These are phyloP conservation scores for Tachina lurida DNA, from an alignment of 2,888 invertebrate species.

Conservation along the genomic window DNA sequence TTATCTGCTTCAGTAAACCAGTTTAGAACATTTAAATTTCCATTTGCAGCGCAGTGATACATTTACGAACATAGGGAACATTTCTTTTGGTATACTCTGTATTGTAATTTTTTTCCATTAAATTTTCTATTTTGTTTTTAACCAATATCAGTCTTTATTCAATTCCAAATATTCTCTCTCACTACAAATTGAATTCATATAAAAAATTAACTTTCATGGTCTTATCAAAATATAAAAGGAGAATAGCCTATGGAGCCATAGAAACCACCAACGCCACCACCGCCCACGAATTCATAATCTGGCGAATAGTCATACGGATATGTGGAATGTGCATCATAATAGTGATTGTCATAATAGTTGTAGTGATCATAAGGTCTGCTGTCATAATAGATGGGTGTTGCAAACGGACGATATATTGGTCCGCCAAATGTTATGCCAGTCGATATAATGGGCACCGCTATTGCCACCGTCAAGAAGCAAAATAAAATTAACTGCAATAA, in stretches of 20 bases:
- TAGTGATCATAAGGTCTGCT: slow-evolving; percentile 53
- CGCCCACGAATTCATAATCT: slow-evolving; percentile 49
- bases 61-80: no score
- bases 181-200: slow-evolving; percentile 33
- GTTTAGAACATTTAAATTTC: no score
- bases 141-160: slow-evolving; percentile 61
- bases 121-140: background rate
- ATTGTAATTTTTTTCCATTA: no score
- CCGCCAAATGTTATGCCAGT: slow-evolving; percentile 67
- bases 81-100: no score
- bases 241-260: slow-evolving; percentile 45
- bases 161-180: slow-evolving; percentile 52
- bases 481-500: slow-evolving; percentile 51
- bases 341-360: slow-evolving; percentile 40
- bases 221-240: slow-evolving; percentile 42
- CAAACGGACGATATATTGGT: slow-evolving; percentile 49
- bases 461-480: slow-evolving; percentile 9
- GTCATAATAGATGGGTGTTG: slow-evolving; percentile 54
- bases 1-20: no score
- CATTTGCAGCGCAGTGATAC: no score
- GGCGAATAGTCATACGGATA: slow-evolving; percentile 41
- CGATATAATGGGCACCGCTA: slow-evolving; percentile 62
- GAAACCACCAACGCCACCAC: slow-evolving; percentile 45
- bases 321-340: slow-evolving; percentile 23
- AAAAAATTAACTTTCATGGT: background rate